Conservation (phyloP, 2,888 invertebrate genomes). For the Lutraria lutraria region DNA sequence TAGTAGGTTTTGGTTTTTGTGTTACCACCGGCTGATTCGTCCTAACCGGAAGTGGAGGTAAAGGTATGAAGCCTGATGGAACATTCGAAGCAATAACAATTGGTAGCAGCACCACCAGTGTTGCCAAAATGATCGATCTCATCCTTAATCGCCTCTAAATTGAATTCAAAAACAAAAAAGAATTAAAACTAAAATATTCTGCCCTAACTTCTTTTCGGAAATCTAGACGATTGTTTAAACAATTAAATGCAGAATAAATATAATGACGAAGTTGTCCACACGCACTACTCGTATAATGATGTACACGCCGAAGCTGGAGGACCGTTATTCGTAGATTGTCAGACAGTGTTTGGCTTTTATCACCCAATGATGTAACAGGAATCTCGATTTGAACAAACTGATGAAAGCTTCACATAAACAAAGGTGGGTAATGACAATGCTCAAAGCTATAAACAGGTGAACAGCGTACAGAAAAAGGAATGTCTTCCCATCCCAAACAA, state of each 20-base stretch:
- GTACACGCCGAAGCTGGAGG: background rate
- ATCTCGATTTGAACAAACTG: slow-evolving; percentile 31
- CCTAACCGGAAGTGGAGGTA: slow-evolving; percentile 58
- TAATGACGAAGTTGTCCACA: background rate
- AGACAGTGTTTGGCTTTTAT: slow-evolving; percentile 18
- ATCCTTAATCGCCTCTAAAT: background rate
- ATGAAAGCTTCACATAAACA: slow-evolving; percentile 46
- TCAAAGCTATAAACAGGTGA: background rate
- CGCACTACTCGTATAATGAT: background rate
- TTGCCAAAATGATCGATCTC: slow-evolving; percentile 13
- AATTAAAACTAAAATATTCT: background rate
- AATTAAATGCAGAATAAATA: background rate
- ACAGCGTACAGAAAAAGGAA: background rate
- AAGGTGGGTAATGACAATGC: slow-evolving; percentile 42
- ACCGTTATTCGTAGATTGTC: background rate
- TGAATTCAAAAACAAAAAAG: background rate
- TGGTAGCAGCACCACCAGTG: slow-evolving; percentile 18
- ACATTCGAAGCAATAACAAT: slow-evolving; percentile 32
- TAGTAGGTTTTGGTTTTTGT: slow-evolving; percentile 31
- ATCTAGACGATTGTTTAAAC: background rate
- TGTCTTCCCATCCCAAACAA: background rate
- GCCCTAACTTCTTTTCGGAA: background rate
- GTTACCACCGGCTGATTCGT: slow-evolving; percentile 41
- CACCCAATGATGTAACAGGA: slow-evolving; percentile 34
- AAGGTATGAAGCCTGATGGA: slow-evolving; percentile 60